A percentile compares a stretch with the other conserved stretches of the same genome.
phyloP scores from a whole-genome alignment of 2,113 vertebrate species.

The Oreocharis arfaki region DNA sequence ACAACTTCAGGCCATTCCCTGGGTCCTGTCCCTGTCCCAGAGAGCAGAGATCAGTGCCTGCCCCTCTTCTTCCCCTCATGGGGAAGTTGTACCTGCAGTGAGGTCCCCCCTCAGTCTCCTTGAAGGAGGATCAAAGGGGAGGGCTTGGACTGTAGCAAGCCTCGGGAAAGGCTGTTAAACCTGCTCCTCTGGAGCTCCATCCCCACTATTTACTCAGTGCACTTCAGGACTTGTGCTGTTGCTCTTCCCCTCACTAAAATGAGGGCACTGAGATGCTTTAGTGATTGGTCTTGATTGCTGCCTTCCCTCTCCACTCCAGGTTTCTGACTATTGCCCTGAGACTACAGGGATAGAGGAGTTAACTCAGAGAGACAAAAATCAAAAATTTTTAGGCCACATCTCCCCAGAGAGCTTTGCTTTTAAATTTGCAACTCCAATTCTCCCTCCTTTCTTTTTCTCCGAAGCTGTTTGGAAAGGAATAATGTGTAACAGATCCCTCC shows the following conservation, averaged over 20 bases:
- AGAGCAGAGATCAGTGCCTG: not conserved
- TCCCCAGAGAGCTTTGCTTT: not conserved
- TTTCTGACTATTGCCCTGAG: not conserved
- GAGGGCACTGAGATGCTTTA: not conserved
- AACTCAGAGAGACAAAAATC: not conserved
- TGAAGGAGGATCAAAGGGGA: not conserved
- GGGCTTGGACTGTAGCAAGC: not conserved
- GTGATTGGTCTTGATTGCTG: not conserved
- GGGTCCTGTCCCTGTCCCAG: not conserved
- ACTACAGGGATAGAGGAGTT: not conserved
- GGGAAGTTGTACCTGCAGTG: not conserved
- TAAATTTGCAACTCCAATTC: not conserved
- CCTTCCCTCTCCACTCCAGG: not conserved
- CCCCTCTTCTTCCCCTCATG: not conserved
- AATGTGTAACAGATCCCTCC: not conserved
- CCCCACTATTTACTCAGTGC: rapidly evolving
- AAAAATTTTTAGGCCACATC: not conserved
- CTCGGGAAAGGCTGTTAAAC: not conserved
- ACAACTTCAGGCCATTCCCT: not conserved
- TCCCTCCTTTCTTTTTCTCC: not conserved
- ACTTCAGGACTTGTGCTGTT: not conserved
- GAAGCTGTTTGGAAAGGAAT: not conserved
- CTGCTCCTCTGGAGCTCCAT: not conserved
- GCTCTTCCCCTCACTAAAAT: not conserved
- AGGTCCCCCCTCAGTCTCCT: not conserved